Conservation (phyloP, 2,797 vertebrate genomes). For the Saxicola maurus region DNA sequence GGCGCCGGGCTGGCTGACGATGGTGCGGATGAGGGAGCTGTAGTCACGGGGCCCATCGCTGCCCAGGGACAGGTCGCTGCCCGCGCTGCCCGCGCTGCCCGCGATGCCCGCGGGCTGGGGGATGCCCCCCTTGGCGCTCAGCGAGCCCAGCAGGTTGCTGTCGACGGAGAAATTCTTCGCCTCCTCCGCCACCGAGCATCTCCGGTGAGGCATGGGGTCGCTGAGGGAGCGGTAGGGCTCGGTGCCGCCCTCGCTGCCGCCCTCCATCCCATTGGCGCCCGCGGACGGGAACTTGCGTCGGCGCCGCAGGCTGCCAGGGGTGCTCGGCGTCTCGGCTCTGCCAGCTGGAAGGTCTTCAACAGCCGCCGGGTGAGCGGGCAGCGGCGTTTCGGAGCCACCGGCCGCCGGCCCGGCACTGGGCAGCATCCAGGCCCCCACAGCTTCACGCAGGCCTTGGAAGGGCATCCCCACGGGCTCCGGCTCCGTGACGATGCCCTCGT, state of each 20-base stretch:
- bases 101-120: conserved; percentile 64
- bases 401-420: not conserved
- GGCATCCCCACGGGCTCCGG: conserved; percentile 75
- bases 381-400: not conserved
- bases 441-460: conserved; percentile 75
- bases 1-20: conserved; percentile 88
- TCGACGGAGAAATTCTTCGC: conserved; percentile 82
- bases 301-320: conserved; percentile 83
- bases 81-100: conserved; percentile 82
- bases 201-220: conserved; percentile 96
- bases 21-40: conserved; percentile 88
- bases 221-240: conserved; percentile 91
- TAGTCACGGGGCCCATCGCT: conserved; percentile 88
- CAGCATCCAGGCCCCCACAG: conserved; percentile 76
- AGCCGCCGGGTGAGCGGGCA: not conserved
- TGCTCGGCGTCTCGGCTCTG: conserved; percentile 80
- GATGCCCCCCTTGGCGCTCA: conserved; percentile 79
- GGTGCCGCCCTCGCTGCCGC: conserved; percentile 73
- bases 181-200: conserved; percentile 78
- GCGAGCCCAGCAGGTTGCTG: conserved; percentile 90
- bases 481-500: conserved; percentile 96
- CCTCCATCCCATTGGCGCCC: conserved; percentile 80
- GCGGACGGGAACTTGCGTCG: conserved; percentile 87
- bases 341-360: conserved; percentile 51
- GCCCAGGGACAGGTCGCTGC: conserved; percentile 89